phyloP scores from a whole-genome alignment of 2,888 invertebrate species.

The Cephonodes hylas region DNA sequence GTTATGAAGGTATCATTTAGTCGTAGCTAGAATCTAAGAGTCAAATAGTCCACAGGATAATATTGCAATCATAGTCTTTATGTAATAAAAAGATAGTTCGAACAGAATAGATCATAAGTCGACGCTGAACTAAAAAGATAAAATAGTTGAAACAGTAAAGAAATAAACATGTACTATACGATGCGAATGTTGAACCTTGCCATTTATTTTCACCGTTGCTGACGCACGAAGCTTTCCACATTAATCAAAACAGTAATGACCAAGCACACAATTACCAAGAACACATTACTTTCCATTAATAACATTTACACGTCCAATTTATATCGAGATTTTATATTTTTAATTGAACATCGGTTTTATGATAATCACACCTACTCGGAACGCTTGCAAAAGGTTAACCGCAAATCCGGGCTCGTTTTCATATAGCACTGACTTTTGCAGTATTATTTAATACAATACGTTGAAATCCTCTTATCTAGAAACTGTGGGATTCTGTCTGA shows the following conservation, averaged over 20 bases:
- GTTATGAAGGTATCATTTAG: too few species aligned
- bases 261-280: neutral
- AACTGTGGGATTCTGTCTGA: neutral
- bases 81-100: too few species aligned
- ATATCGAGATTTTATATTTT: neutral
- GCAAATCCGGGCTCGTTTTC: slow-evolving; percentile 1
- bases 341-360: neutral
- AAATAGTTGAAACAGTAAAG: too few species aligned
- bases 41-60: too few species aligned
- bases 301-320: neutral
- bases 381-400: slow-evolving; percentile 8
- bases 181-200: too few species aligned
- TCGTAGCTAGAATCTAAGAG: too few species aligned
- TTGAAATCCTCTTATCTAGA: neutral
- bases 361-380: neutral
- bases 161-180: too few species aligned
- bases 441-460: neutral
- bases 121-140: too few species aligned
- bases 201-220: too few species aligned
- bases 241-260: neutral
- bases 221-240: neutral
- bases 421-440: neutral
- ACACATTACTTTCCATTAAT: neutral
- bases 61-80: too few species aligned
- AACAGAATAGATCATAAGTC: too few species aligned